Percentiles rank a stretch among this genome's conserved stretches.
phyloP scores from a whole-genome alignment of 2,797 vertebrate species.

The Sebastes ruberrimus region DNA sequence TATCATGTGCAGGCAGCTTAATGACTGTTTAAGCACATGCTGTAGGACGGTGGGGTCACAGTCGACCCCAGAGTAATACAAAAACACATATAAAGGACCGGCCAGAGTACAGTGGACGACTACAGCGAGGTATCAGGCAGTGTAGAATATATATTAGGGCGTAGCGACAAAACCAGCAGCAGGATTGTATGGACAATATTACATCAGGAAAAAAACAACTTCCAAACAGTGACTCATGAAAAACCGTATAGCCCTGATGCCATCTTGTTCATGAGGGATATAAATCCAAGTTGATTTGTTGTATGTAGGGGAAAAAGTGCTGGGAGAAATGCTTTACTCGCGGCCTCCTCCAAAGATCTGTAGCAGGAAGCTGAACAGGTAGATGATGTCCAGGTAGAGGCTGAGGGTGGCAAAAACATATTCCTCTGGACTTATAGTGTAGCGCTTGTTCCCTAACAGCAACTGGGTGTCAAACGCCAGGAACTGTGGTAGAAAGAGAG shows the following conservation, averaged over 20 bases:
- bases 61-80: background rate
- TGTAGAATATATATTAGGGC: background rate
- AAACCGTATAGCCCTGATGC: background rate
- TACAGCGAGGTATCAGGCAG: background rate
- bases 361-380: constrained; percentile 94
- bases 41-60: background rate
- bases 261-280: background rate
- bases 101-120: background rate
- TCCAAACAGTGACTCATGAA: background rate
- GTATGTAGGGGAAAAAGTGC: no score
- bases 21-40: background rate
- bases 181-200: background rate
- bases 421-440: constrained; percentile 91
- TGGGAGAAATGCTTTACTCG: constrained; percentile 31
- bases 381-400: constrained; percentile 94
- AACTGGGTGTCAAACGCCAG: constrained; percentile 95
- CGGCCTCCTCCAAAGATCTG: constrained; percentile 86
- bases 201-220: background rate
- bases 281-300: background rate
- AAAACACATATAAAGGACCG: background rate
- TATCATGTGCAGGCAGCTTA: background rate
- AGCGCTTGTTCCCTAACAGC: constrained; percentile 91
- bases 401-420: constrained; percentile 95
- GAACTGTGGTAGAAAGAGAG: constrained; percentile 81
- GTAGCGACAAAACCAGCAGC: background rate